Percentiles rank a stretch among this genome's conserved stretches.
phyloP scores from a whole-genome alignment of 2,888 invertebrate species.

The Hirtodrosophila histrioides region DNA sequence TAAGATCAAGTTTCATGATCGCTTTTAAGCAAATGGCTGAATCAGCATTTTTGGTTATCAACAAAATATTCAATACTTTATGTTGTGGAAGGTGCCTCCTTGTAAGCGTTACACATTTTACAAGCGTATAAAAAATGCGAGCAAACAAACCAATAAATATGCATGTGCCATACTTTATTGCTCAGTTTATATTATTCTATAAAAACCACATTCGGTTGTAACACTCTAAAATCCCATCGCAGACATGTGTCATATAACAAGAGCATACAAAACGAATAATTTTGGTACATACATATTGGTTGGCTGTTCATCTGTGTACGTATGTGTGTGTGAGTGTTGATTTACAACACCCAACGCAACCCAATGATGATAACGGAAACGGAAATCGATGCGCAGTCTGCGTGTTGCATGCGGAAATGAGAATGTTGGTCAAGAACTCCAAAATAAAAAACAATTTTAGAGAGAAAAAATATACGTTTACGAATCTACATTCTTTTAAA shows the following conservation, averaged over 20 bases:
- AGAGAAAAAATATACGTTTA: neutral
- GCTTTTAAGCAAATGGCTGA: too few species aligned
- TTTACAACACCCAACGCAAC: slow-evolving; percentile 45
- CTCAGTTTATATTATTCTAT: slow-evolving; percentile 15
- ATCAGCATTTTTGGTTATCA: too few species aligned
- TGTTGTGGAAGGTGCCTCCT: too few species aligned
- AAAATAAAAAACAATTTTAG: slow-evolving; percentile 2
- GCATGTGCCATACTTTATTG: slow-evolving; percentile 15
- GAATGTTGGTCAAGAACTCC: slow-evolving; percentile 39
- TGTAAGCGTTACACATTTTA: slow-evolving; percentile 1
- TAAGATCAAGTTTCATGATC: too few species aligned
- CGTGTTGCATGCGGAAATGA: slow-evolving; percentile 63
- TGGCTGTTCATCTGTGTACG: neutral
- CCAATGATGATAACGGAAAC: slow-evolving; percentile 50
- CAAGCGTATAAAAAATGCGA: slow-evolving; percentile 3
- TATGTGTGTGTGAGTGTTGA: slow-evolving; percentile 13
- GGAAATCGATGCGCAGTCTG: slow-evolving; percentile 66
- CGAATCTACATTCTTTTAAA: neutral
- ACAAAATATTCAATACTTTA: too few species aligned
- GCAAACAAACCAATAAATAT: slow-evolving; percentile 32
- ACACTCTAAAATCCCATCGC: slow-evolving; percentile 28
- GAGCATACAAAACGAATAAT: slow-evolving; percentile 45
- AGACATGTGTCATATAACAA: slow-evolving; percentile 34
- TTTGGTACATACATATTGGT: slow-evolving; percentile 1
- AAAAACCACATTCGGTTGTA: slow-evolving; percentile 19